Conservation (phyloP, 2,797 vertebrate genomes). For the Sciurus vulgaris region DNA sequence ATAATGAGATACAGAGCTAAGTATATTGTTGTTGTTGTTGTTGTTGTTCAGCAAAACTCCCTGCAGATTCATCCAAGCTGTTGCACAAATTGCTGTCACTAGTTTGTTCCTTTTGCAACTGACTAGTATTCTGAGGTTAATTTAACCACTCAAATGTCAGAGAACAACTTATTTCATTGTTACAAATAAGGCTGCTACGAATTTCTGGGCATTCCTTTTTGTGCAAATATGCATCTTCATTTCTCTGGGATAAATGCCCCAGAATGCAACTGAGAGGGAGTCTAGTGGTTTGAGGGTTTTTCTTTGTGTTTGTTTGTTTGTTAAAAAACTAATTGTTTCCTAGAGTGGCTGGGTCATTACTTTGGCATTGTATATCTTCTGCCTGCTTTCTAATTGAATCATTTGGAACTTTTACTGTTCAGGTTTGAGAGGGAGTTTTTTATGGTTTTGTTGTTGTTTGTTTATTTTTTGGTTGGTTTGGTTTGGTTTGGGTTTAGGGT, state of each 20-base stretch:
- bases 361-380: not conserved
- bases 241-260: too few species aligned
- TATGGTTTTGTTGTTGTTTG: too few species aligned
- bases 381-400: not conserved
- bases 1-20: not conserved
- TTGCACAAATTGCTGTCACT: not conserved
- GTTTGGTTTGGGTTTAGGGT: too few species aligned
- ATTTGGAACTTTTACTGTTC: not conserved
- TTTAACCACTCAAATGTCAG: not conserved
- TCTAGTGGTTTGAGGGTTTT: not conserved
- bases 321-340: conserved; percentile 7
- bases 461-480: too few species aligned
- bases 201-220: not conserved
- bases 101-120: not conserved
- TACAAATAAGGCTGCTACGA: conserved; percentile 30
- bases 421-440: too few species aligned
- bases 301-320: not conserved
- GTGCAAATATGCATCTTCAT: not conserved
- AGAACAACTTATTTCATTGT: not conserved
- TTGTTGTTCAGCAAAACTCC: not conserved
- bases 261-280: not conserved
- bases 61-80: not conserved
- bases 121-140: not conserved
- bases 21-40: not conserved
- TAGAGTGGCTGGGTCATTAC: not conserved